A percentile compares a stretch with the other conserved stretches of the same genome.
phyloP scores from a whole-genome alignment of 2,113 vertebrate species.

The Mola mola region DNA sequence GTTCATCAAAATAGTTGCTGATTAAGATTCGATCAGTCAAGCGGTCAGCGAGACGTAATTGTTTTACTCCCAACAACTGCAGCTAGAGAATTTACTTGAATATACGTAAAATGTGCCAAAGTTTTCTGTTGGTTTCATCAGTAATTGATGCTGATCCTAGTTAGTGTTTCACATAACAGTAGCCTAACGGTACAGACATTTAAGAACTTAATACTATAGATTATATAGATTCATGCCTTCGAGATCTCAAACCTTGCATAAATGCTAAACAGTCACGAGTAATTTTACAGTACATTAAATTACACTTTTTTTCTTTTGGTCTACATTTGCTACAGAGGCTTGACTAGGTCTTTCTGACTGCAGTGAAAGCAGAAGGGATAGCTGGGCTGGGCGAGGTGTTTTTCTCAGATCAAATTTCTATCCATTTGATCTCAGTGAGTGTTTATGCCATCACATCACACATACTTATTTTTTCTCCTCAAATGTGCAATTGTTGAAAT shows the following conservation, averaged over 20 bases:
- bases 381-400: constrained; percentile 6
- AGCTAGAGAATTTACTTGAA: no score
- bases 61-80: background rate
- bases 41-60: no score
- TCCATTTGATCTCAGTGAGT: constrained; percentile 23
- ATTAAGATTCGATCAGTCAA: no score
- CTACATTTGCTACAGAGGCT: constrained; percentile 1
- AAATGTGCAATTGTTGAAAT: no score
- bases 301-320: background rate
- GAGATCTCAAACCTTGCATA: constrained; percentile 5
- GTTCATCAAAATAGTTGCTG: no score
- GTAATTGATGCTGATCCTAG: background rate
- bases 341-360: constrained; percentile 21
- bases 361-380: background rate
- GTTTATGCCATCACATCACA: constrained; percentile 1
- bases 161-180: constrained; percentile 5
- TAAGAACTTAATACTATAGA: background rate
- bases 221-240: constrained; percentile 2
- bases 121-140: no score
- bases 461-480: constrained; percentile 8
- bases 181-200: background rate
- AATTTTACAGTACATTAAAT: constrained; percentile 17
- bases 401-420: constrained; percentile 24
- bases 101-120: no score
- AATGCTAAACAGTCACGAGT: constrained; percentile 13